phyloP scores from a whole-genome alignment of 2,113 vertebrate genomes.

The Pholis gunnellus region DNA sequence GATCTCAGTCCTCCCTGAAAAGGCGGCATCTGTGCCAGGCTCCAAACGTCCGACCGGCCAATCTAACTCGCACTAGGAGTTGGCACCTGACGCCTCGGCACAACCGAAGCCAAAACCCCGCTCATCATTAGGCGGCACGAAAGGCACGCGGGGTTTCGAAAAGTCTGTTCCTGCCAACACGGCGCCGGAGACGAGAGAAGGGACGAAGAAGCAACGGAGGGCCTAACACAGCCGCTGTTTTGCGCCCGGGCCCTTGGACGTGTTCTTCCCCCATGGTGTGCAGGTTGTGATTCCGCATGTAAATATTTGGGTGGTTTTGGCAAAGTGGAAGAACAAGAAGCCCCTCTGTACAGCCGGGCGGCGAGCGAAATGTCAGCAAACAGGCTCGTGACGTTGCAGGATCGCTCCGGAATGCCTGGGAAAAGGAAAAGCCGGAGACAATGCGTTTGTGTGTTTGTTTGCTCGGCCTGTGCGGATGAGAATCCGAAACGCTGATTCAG shows the following conservation, averaged over 20 bases:
- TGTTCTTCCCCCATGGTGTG: conserved; percentile 64
- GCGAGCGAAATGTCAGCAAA: conserved; percentile 67
- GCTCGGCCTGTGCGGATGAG: conserved; percentile 29
- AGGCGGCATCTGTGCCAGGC: conserved; percentile 65
- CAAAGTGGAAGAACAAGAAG: conserved; percentile 69
- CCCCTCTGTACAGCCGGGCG: conserved; percentile 55
- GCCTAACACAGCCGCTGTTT: conserved; percentile 59
- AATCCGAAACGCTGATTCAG: conserved; percentile 56
- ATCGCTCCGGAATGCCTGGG: conserved; percentile 46
- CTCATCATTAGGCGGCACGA: conserved; percentile 69
- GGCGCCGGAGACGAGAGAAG: conserved; percentile 34
- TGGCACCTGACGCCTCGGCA: conserved; percentile 58
- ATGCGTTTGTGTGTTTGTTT: conserved; percentile 56
- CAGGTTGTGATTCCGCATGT: conserved; percentile 72
- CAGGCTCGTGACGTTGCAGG: conserved; percentile 45
- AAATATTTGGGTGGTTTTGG: conserved; percentile 72
- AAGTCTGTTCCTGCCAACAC: conserved; percentile 58
- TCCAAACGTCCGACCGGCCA: conserved; percentile 49
- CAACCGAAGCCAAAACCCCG: conserved; percentile 56
- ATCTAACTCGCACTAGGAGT: conserved; percentile 65
- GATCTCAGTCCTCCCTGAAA: conserved; percentile 63
- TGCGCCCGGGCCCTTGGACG: conserved; percentile 44
- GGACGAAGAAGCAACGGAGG: conserved; percentile 35
- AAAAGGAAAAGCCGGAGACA: conserved; percentile 41
- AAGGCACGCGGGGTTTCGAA: conserved; percentile 52